Evolutionary conservation across 2,113 vertebrate species (phyloP), one percentile per base, ranked within the genome.

Genomic region (Nothoprocta perdicaria): DNA sequence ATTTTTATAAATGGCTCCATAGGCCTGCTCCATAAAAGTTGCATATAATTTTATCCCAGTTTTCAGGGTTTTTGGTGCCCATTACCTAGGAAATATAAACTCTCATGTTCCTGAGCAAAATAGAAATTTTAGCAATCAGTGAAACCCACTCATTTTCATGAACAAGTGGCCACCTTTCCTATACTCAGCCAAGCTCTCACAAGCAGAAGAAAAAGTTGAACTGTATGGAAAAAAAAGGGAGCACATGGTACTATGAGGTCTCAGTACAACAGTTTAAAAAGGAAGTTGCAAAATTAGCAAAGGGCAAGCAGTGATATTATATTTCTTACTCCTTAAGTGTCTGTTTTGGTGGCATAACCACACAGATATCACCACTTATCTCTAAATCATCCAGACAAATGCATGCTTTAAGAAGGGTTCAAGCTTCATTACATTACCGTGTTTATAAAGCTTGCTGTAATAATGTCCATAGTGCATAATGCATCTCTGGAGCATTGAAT

Each of bases 31-130:
- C 40, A 52, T 95, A 94, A 95, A 96, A 96, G 52, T 76, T 84
- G 80, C 66, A 75, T 84, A 95, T 91, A 94, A 90, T 92, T 88
- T 96, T 52, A 92, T 43, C 84, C 45, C 33, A 71, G 87, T 92
- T 96, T 95, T 96, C 71, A 72, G 93, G 66, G 79, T 69, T 84
- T 95, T 96, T 93, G 86, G 89, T 95, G 74, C 82, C 84, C 89
- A 93, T 97, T 96, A 92, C 92, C 90, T 89, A 89, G 92, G 94
- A 96, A 95, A 96, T 94, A 63, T 95, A 95, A 95, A 88, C 46
- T 90, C 88, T 78, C 12, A 0, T 63, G 67, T 92, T 94, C 87
- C 78, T 93, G 63, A 91, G 74, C 76, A 73, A 92, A 96, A 68
- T 72, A 5, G 24, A 78, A 12, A 3, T 84, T 94, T 90, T 63